phyloP scores from a whole-genome alignment of 2,888 invertebrate species.

The Mythimna lalbum region DNA sequence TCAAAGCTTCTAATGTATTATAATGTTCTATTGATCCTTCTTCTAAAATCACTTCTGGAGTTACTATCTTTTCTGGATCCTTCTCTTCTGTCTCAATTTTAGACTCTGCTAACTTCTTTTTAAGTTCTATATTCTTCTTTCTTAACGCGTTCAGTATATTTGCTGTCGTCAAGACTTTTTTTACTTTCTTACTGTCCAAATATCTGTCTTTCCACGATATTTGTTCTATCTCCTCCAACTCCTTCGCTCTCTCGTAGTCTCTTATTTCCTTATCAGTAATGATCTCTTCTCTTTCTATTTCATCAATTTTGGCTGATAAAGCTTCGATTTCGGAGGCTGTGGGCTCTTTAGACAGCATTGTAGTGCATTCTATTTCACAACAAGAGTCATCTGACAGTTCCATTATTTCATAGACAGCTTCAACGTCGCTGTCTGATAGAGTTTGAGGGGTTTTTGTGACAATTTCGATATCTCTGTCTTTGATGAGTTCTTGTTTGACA shows the following conservation, averaged over 20 bases:
- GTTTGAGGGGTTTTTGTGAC: neutral
- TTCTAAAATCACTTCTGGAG: conserved; percentile 63
- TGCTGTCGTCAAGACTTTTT: conserved; percentile 89
- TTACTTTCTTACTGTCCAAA: conserved; percentile 91
- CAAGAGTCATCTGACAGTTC: conserved; percentile 84
- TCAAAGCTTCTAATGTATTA: conserved; percentile 82
- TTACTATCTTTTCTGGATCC: conserved; percentile 35
- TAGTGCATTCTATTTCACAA: conserved; percentile 79
- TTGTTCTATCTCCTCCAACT: conserved; percentile 62
- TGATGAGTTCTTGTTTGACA: conserved; percentile 10
- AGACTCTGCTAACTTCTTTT: conserved; percentile 78
- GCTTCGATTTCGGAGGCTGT: conserved; percentile 85
- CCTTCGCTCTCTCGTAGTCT: conserved; percentile 65
- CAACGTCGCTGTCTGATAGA: conserved; percentile 43
- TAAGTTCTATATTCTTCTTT: conserved; percentile 89
- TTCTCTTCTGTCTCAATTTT: conserved; percentile 54
- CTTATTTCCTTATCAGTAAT: conserved; percentile 74
- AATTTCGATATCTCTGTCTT: conserved; percentile 50
- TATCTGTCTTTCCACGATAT: conserved; percentile 91
- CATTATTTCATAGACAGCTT: conserved; percentile 79
- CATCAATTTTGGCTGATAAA: conserved; percentile 86
- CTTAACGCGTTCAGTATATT: conserved; percentile 91
- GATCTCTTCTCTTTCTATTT: conserved; percentile 80
- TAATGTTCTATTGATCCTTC: conserved; percentile 91
- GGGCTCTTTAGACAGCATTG: conserved; percentile 85